Conservation (phyloP, 2,797 vertebrate genomes). For the Staurois parvus region DNA sequence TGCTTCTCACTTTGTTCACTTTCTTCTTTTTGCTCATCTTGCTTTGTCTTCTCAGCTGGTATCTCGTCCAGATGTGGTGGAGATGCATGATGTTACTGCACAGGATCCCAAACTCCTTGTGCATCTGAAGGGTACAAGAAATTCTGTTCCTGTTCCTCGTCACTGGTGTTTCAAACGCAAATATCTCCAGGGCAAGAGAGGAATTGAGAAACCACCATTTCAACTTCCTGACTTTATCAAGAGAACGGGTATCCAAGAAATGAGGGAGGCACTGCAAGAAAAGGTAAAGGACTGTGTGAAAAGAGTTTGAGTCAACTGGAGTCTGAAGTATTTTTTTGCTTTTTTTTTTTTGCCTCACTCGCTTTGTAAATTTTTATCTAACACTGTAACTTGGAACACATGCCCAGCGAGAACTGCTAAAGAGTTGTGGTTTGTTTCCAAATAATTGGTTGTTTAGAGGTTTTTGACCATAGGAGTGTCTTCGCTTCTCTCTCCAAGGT, state of each 20-base stretch:
- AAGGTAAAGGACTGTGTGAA: conserved; percentile 77
- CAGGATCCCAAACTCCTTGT: conserved; percentile 95
- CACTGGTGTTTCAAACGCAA: conserved; percentile 98
- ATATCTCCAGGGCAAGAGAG: conserved; percentile 94
- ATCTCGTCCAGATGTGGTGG: conserved; percentile 91
- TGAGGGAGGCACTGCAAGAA: conserved; percentile 95
- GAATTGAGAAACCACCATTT: conserved; percentile 96
- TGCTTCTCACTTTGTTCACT: too few species aligned
- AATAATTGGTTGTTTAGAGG: too few species aligned
- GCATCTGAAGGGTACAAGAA: conserved; percentile 93
- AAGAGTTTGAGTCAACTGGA: too few species aligned
- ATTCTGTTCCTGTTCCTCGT: conserved; percentile 92
- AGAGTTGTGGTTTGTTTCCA: too few species aligned
- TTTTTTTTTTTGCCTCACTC: too few species aligned
- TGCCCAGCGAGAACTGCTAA: too few species aligned
- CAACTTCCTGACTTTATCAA: conserved; percentile 95
- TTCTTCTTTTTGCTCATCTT: not conserved
- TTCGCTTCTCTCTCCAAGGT: too few species aligned
- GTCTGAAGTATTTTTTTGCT: too few species aligned
- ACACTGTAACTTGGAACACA: too few species aligned
- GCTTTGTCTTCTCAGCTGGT: conserved; percentile 78
- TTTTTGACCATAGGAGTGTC: too few species aligned
- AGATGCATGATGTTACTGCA: conserved; percentile 95
- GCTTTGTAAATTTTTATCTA: too few species aligned
- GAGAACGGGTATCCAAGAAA: conserved; percentile 95